Evolutionary conservation across 2,797 vertebrate genomes (phyloP), one percentile per base, ranked within the genome.

Genomic region (Rhinella marina): DNA sequence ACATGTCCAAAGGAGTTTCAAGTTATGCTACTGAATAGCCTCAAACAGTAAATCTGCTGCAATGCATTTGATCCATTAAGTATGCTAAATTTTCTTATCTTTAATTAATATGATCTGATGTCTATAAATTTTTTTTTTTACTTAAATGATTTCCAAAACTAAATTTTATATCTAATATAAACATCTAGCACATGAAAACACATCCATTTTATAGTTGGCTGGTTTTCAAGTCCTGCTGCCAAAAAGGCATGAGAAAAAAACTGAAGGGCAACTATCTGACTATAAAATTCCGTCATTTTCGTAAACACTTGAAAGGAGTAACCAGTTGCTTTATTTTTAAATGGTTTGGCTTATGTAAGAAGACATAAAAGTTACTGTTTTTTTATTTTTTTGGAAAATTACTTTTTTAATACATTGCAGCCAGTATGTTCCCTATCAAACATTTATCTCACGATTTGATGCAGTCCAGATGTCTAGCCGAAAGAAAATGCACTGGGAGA

Each of bases 391-490:
- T 9, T 54, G 80, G 2, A 66, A 64, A 57, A 56, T 56, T 16
- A 66, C 50, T 81, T 80, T 77, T 79, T 52, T 77, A 61, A 59
- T 81, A 66, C 25, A 41, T 66, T 76, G 10, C 66, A 76, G 77
- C 57, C 68, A 66, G 48, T 66, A 73, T 88, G 64, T 84, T 88
- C 66, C 25, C 56, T 29, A 76, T 88, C 82, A 88, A 73, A 88
- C 80, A 57, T 76, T 56, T 57, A 86, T 82, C 79, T 89, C 23
- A 86, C 29, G 56, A 59, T 16, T 78, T 86, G 88, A 89, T 86
- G 56, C 21, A 89, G 78, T 82, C 84, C 88, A 89, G 88, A 88
- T 88, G 88, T 86, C 64, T 86, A 81, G 41, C 79, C 61, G 41
- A 89, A 70, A 68, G 11, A 32, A 41, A 56, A 54, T 79, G 29